Percentiles rank a stretch among this genome's conserved stretches.
Evolutionary conservation across 2,888 invertebrate species (phyloP).

Genomic region (Cartodere bifasciata): DNA sequence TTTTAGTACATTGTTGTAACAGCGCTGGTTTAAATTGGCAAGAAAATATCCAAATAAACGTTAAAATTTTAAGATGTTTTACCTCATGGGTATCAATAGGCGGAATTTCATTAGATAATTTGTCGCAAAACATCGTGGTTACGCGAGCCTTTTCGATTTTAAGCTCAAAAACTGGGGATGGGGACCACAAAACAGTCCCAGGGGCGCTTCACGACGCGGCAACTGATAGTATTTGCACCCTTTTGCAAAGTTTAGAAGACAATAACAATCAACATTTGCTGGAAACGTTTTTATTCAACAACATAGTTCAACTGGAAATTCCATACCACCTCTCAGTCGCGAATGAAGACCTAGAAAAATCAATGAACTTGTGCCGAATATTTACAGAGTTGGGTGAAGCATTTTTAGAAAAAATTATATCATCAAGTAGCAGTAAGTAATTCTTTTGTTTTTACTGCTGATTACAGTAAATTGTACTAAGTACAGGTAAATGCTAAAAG

Average conservation of each 20-base stretch:
- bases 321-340: slow-evolving; percentile 86
- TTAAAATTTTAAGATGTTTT: slow-evolving; percentile 72
- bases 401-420: slow-evolving; percentile 72
- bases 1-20: slow-evolving; percentile 64
- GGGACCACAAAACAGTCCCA: slow-evolving; percentile 22
- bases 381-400: slow-evolving; percentile 92
- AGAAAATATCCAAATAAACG: slow-evolving; percentile 53
- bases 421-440: slow-evolving; percentile 43
- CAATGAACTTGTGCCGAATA: slow-evolving; percentile 84
- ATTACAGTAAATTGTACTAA: too few relatives aligned
- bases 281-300: slow-evolving; percentile 69
- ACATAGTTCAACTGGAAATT: slow-evolving; percentile 66
- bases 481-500: too few relatives aligned
- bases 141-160: slow-evolving; percentile 60
- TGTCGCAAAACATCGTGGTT: slow-evolving; percentile 61
- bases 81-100: slow-evolving; percentile 84
- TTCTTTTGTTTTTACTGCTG: too few relatives aligned
- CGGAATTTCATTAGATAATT: slow-evolving; percentile 61
- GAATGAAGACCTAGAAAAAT: slow-evolving; percentile 87
- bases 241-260: slow-evolving; percentile 71
- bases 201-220: slow-evolving; percentile 71
- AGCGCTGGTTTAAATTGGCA: slow-evolving; percentile 50
- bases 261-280: slow-evolving; percentile 59
- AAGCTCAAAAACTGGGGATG: slow-evolving; percentile 23
- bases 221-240: slow-evolving; percentile 78